Evolutionary conservation across 2,797 vertebrate genomes (phyloP).

Genomic region (Intellagama lesueurii): DNA sequence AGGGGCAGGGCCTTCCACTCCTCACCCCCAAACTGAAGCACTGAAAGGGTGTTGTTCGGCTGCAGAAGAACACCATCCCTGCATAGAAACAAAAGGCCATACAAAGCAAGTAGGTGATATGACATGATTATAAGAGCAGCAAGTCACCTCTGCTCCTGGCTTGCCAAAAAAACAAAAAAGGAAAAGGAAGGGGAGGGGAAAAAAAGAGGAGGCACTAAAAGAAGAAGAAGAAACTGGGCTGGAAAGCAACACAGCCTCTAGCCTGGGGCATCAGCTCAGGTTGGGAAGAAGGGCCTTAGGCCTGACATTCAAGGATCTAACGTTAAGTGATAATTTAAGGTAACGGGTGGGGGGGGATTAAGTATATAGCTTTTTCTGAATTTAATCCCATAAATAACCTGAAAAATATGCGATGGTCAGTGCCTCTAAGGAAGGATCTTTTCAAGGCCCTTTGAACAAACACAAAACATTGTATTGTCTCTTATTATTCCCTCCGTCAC

Average conservation of each 20-base stretch:
- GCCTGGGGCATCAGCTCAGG: slow-evolving; percentile 5
- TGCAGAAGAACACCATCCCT: not conserved
- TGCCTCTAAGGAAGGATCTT: slow-evolving; percentile 71
- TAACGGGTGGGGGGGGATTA: not conserved
- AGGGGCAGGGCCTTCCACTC: not conserved
- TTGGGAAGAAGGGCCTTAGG: slow-evolving; percentile 17
- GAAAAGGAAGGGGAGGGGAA: not conserved
- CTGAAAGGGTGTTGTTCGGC: slow-evolving; percentile 6
- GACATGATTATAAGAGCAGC: slow-evolving; percentile 22
- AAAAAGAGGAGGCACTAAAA: not conserved
- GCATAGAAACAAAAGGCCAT: not conserved
- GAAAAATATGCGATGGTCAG: slow-evolving; percentile 64
- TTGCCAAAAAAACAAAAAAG: too few species aligned
- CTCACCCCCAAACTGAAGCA: not conserved
- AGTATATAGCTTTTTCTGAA: slow-evolving; percentile 60
- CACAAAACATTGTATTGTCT: slow-evolving; percentile 63
- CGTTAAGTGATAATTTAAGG: slow-evolving; percentile 27
- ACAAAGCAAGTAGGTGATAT: slow-evolving; percentile 11
- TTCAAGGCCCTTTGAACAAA: slow-evolving; percentile 70
- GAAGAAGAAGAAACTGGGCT: not conserved
- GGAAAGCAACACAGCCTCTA: slow-evolving; percentile 11
- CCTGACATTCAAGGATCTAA: slow-evolving; percentile 6
- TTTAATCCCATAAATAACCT: slow-evolving; percentile 74
- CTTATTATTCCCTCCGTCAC: slow-evolving; percentile 50
- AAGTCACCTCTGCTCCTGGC: too few species aligned